A percentile compares a stretch with the other conserved stretches of the same genome.
These are phyloP conservation scores for Clostera curtula DNA, from an alignment of 2,888 invertebrate genomes.

Conservation along the genomic window DNA sequence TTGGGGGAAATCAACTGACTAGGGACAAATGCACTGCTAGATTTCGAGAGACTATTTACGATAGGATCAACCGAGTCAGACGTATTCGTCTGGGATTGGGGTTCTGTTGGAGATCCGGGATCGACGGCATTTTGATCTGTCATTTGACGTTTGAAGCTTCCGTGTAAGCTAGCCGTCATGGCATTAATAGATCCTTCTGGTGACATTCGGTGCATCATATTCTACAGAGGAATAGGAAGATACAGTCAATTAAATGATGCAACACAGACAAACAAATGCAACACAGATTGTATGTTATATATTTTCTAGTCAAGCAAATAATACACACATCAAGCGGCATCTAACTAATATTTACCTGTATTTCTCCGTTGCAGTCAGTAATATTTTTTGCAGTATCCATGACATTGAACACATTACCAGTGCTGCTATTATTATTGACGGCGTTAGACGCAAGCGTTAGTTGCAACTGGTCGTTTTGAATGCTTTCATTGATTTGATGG, in stretches of 20 bases:
- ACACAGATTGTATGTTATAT: conserved; percentile 14
- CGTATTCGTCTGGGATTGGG: conserved; percentile 57
- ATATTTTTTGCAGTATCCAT: conserved; percentile 47
- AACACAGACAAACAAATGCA: conserved; percentile 27
- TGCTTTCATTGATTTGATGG: conserved; percentile 68
- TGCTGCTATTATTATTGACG: conserved; percentile 59
- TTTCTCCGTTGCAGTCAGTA: conserved; percentile 50
- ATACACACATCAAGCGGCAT: conserved; percentile 36
- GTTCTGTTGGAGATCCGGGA: conserved; percentile 57
- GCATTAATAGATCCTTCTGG: conserved; percentile 79
- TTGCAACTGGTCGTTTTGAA: conserved; percentile 65
- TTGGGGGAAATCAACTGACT: conserved; percentile 68
- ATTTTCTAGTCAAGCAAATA: conserved; percentile 26
- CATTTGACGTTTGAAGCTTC: conserved; percentile 77
- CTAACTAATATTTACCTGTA: conserved; percentile 51
- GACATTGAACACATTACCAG: conserved; percentile 50
- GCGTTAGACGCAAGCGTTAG: conserved; percentile 71
- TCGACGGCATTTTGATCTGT: conserved; percentile 59
- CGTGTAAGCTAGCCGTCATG: conserved; percentile 79
- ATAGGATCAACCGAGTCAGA: conserved; percentile 57
- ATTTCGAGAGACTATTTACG: conserved; percentile 57
- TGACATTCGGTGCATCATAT: conserved; percentile 80
- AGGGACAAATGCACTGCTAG: conserved; percentile 51
- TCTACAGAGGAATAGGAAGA: conserved; percentile 71
- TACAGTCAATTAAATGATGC: conserved; percentile 35